Conservation (phyloP, 2,888 invertebrate genomes). For the Trichacis sp. region DNA sequence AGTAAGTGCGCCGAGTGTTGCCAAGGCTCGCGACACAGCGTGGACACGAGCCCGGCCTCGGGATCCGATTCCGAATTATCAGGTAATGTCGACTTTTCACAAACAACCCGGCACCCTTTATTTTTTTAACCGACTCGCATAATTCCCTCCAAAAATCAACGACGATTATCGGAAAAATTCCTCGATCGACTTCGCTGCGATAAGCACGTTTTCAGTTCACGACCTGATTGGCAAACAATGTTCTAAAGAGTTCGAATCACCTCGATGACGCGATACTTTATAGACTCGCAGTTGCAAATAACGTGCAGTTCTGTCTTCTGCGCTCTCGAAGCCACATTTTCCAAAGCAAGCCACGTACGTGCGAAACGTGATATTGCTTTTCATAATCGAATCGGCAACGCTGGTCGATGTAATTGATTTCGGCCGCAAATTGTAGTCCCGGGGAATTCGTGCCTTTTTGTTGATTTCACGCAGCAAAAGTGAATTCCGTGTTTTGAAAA, state of each 20-base stretch:
- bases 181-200: too few relatives aligned
- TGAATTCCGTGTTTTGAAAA: too few relatives aligned
- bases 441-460: too few relatives aligned
- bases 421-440: background rate
- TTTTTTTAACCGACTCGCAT: too few relatives aligned
- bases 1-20: slow-evolving; percentile 70
- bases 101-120: too few relatives aligned
- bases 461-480: background rate
- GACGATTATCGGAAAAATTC: too few relatives aligned
- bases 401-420: background rate
- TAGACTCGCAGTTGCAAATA: too few relatives aligned
- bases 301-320: too few relatives aligned
- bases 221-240: slow-evolving; percentile 29
- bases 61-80: slow-evolving; percentile 64
- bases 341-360: too few relatives aligned
- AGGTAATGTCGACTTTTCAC: slow-evolving; percentile 57
- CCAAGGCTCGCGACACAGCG: slow-evolving; percentile 65
- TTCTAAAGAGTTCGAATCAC: slow-evolving; percentile 23
- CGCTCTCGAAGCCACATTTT: too few relatives aligned
- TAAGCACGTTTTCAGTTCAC: slow-evolving; percentile 16
- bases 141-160: too few relatives aligned
- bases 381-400: background rate
- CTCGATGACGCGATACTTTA: slow-evolving; percentile 15
- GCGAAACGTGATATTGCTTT: background rate
- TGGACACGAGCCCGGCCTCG: slow-evolving; percentile 61